These are phyloP conservation scores for Copsychus sechellarum DNA, from an alignment of 2,113 vertebrate genomes.

Conservation along the genomic window DNA sequence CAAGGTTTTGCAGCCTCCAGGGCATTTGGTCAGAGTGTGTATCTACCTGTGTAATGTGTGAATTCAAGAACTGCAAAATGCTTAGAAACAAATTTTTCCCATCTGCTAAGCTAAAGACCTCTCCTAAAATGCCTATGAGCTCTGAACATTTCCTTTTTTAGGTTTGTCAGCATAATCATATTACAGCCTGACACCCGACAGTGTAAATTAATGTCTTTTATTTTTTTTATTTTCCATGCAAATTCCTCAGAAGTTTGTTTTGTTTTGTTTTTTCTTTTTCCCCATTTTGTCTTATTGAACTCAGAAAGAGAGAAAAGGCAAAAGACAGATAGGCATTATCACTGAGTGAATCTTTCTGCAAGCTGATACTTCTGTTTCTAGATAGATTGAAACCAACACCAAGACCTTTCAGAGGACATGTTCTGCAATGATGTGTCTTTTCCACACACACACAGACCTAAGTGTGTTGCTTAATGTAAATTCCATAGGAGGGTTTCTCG, in stretches of 20 bases:
- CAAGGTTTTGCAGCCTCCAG: background rate
- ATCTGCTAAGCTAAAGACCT: conserved; percentile 29
- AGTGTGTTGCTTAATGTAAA: background rate
- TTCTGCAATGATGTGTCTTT: background rate
- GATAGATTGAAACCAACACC: background rate
- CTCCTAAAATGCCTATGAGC: conserved; percentile 16
- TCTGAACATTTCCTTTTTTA: conserved; percentile 51
- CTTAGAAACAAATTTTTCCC: background rate
- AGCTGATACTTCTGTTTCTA: background rate
- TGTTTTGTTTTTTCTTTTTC: rapidly evolving
- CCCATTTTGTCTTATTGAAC: conserved; percentile 32
- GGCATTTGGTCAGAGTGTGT: background rate
- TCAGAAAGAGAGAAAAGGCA: background rate
- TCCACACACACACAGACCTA: background rate
- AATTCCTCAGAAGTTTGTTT: background rate
- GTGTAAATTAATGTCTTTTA: conserved; percentile 58
- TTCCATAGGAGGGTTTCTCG: rapidly evolving
- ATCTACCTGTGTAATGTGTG: background rate
- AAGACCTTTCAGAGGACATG: background rate
- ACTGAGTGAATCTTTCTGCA: background rate
- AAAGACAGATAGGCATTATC: background rate
- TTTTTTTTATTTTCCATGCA: background rate
- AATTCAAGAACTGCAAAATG: background rate
- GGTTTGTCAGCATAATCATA: conserved; percentile 43
- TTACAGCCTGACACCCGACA: conserved; percentile 36